Base-by-base conservation (phyloP, 1,140 invertebrate species). In the Diabrotica undecimpunctata region DNA sequence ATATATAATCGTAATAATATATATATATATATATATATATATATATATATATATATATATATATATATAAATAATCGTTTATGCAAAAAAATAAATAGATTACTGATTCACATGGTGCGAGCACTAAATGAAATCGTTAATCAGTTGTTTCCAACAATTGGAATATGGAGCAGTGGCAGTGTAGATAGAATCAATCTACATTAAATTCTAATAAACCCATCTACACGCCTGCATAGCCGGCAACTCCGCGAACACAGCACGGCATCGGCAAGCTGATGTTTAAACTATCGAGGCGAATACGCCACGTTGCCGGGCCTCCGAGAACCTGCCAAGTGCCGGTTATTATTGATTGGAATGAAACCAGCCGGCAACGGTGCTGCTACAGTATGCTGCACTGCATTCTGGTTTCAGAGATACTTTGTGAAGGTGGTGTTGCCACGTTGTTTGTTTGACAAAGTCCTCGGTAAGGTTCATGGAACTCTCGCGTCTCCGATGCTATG, bases 321-420 rank as follows among this genome's bases (percentile, higher is more conserved):
- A 37, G 57, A 67, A 62, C 65, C 65, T 41, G 39, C 66, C 58
- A 62, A 72, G 73, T 66, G 66, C 55, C 67, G 67, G 66, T 67
- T 64, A 67, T 72, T 78, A 78, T 78, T 76, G 76, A 78, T 78
- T 78, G 70, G 70, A 67, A 62, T 64, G 58, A 55, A 38, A 46
- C 52, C 52, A 66, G 58, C 60, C 69, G 76, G 74, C 76, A 78
- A 76, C 75, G 55, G 38, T 51, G 74, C 70, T 64, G 72, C 71
- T 71, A 76, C 74, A 76, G 75, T 76, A 76, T 70, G 73, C 72
- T 75, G 75, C 74, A 75, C 71, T 74, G 71, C 61, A 69, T 73
- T 73, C 71, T 70, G 55, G 51, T 54, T 62, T 62, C 38, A 38
- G 35, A 39, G 14, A 62, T 39, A 54, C 37, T 62, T 39, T 62